These are phyloP conservation scores for Apteryx mantelli DNA, from an alignment of 2,113 vertebrate genomes.

Conservation along the genomic window DNA sequence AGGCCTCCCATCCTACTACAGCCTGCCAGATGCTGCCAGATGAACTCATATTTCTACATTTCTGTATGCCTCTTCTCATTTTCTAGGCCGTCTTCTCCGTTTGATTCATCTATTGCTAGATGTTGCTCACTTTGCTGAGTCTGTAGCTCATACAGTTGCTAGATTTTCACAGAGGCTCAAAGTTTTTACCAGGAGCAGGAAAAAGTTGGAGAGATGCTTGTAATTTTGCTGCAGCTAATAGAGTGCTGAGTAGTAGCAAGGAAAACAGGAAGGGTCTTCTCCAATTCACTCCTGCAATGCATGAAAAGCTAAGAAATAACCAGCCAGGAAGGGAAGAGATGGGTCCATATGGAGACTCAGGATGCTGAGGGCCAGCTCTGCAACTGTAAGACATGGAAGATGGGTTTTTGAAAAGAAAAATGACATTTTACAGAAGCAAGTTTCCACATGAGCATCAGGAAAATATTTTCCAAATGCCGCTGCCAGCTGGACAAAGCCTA, in stretches of 20 bases:
- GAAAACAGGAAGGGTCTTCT: not conserved
- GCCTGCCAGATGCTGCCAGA: not conserved
- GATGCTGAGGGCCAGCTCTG: not conserved
- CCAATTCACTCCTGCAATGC: accelerated
- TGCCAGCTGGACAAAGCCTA: not conserved
- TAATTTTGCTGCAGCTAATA: not conserved
- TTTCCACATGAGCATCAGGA: not conserved
- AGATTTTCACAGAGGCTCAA: not conserved
- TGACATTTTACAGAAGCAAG: not conserved
- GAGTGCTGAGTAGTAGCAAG: not conserved
- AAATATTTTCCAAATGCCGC: not conserved
- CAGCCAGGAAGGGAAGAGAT: not conserved
- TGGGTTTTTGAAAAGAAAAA: not conserved
- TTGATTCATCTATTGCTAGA: not conserved
- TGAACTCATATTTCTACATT: accelerated
- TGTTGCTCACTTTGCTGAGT: not conserved
- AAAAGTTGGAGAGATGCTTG: not conserved
- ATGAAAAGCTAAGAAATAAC: not conserved
- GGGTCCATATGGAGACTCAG: not conserved
- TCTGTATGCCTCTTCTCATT: not conserved
- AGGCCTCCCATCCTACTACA: not conserved
- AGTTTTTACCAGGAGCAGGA: not conserved
- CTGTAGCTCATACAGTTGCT: not conserved
- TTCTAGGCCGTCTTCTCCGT: not conserved
- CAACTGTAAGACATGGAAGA: not conserved